Percentiles rank a stretch among this genome's conserved stretches.
Evolutionary conservation across 1,140 invertebrate species (phyloP).

Genomic region (Pteromalus puparum): DNA sequence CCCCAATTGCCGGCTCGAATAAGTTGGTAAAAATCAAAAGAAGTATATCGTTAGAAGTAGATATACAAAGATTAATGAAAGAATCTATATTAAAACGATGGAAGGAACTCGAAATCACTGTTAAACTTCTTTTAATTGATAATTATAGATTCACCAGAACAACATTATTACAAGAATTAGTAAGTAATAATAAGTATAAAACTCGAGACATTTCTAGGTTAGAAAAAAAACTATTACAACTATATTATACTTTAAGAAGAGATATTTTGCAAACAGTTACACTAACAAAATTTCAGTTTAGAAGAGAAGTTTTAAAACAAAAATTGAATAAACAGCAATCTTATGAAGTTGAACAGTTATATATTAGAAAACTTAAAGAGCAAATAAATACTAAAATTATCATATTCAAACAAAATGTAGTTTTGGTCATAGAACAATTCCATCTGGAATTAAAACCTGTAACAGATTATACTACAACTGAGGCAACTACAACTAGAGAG

Average conservation of each 20-base stretch:
- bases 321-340: not conserved
- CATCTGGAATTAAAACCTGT: constrained; percentile 4
- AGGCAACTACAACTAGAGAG: not conserved
- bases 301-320: not conserved
- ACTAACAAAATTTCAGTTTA: not conserved
- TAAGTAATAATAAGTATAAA: not conserved
- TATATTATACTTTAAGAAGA: not conserved
- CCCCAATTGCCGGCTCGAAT: not conserved
- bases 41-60: not conserved
- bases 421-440: not conserved
- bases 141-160: not conserved
- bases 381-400: not conserved
- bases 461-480: not conserved
- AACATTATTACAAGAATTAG: not conserved
- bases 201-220: not conserved
- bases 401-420: not conserved
- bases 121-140: constrained; percentile 16
- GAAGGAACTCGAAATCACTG: not conserved
- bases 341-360: not conserved
- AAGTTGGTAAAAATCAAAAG: not conserved
- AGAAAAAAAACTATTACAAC: not conserved
- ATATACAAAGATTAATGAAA: not conserved
- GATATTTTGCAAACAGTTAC: constrained; percentile 9
- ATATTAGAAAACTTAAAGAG: not conserved
- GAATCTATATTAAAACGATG: not conserved